Conservation (phyloP, 2,888 invertebrate genomes). For the Drosophila mercatorum region DNA sequence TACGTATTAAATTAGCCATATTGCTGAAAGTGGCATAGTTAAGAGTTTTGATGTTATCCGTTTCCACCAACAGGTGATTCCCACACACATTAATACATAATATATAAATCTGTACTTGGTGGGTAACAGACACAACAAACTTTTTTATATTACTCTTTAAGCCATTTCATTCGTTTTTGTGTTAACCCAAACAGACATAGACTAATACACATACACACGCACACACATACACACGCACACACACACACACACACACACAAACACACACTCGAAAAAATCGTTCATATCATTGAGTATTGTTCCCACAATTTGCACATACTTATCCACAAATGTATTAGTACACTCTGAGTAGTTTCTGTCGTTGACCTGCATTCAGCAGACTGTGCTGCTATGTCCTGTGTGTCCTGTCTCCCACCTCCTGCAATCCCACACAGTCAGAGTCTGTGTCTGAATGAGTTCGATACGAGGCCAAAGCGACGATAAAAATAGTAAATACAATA, state of each 20-base stretch:
- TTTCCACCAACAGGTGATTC: conserved; percentile 13
- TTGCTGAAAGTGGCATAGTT: not conserved
- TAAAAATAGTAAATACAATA: conserved; percentile 83
- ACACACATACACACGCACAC: too few species aligned
- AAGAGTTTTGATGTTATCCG: not conserved
- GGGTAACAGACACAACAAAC: conserved; percentile 60
- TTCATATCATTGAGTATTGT: conserved; percentile 39
- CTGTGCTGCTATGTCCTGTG: conserved; percentile 36
- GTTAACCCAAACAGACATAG: conserved; percentile 62
- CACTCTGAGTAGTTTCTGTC: conserved; percentile 74
- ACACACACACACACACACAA: conserved; percentile 18
- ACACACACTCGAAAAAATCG: conserved; percentile 30
- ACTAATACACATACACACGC: conserved; percentile 1
- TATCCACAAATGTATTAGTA: conserved; percentile 32
- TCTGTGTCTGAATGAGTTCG: conserved; percentile 69
- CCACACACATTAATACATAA: conserved; percentile 24
- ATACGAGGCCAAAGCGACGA: conserved; percentile 78
- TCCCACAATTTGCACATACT: conserved; percentile 38
- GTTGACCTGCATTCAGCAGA: conserved; percentile 83
- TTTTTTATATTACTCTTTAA: conserved; percentile 47
- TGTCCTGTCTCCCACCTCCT: conserved; percentile 34
- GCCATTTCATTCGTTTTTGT: conserved; percentile 63
- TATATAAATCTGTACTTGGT: conserved; percentile 26
- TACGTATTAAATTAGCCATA: not conserved
- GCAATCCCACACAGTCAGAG: conserved; percentile 39